Conservation (phyloP, 2,888 invertebrate species). For the Acleris holmiana region DNA sequence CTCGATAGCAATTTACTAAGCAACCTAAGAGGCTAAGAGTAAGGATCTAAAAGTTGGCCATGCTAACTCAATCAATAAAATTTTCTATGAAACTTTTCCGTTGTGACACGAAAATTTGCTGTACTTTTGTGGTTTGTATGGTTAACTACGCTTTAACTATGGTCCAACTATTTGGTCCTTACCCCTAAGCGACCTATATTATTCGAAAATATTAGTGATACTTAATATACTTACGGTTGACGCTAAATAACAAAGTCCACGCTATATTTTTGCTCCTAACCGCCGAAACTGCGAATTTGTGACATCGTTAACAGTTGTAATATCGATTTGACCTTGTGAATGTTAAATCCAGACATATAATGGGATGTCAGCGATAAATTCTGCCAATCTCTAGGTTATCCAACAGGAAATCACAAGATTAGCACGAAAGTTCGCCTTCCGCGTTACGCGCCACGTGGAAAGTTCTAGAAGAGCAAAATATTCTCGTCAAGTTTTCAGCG, state of each 20-base stretch:
- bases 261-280: constrained; percentile 39
- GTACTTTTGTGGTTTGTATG: too few relatives aligned
- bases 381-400: constrained; percentile 30
- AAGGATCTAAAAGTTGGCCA: too few relatives aligned
- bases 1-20: too few relatives aligned
- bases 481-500: neutral
- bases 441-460: constrained; percentile 21
- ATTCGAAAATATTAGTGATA: too few relatives aligned
- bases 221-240: neutral
- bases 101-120: too few relatives aligned
- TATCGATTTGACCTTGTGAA: constrained; percentile 64
- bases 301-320: constrained; percentile 53
- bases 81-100: too few relatives aligned
- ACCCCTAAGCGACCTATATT: too few relatives aligned
- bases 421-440: constrained; percentile 23
- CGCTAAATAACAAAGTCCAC: constrained; percentile 1
- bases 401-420: constrained; percentile 22
- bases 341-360: constrained; percentile 42
- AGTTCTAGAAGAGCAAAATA: constrained; percentile 22
- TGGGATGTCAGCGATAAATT: constrained; percentile 46
- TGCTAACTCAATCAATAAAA: too few relatives aligned
- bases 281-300: constrained; percentile 45
- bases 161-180: too few relatives aligned
- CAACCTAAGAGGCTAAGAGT: too few relatives aligned
- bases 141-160: too few relatives aligned